Evolutionary conservation across 1,140 invertebrate species (phyloP).

Genomic region (Belonocnema kinseyi): DNA sequence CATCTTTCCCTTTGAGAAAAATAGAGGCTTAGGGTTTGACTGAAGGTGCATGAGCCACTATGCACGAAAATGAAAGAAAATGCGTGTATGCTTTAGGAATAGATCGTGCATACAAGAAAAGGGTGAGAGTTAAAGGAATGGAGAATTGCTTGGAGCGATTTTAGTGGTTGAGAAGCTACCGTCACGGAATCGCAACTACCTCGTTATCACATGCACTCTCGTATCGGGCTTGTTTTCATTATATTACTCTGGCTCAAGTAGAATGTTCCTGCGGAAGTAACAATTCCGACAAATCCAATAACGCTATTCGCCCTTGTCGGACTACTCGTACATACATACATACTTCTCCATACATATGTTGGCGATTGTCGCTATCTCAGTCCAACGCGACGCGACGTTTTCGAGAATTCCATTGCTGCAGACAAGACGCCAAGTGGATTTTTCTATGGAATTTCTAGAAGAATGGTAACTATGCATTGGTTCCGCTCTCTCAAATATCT

Average conservation of each 20-base stretch:
- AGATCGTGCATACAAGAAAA: slow-evolving; percentile 10
- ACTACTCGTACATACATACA: background rate
- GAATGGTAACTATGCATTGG: slow-evolving; percentile 63
- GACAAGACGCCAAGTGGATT: slow-evolving; percentile 58
- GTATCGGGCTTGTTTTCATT: slow-evolving; percentile 50
- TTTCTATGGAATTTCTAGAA: slow-evolving; percentile 63
- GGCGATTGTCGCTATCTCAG: slow-evolving; percentile 45
- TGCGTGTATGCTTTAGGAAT: background rate
- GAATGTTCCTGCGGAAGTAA: slow-evolving; percentile 53
- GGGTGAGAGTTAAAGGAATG: slow-evolving; percentile 12
- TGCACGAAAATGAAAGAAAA: background rate
- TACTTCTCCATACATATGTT: slow-evolving; percentile 19
- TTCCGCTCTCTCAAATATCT: slow-evolving; percentile 56
- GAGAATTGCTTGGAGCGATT: slow-evolving; percentile 23
- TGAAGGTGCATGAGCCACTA: background rate
- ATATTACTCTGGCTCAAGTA: slow-evolving; percentile 42
- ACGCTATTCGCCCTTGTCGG: slow-evolving; percentile 40
- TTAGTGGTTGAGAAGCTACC: slow-evolving; percentile 17
- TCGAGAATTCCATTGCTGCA: slow-evolving; percentile 55
- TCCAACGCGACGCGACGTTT: slow-evolving; percentile 43
- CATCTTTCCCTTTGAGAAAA: background rate
- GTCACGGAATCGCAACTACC: slow-evolving; percentile 31
- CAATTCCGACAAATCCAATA: slow-evolving; percentile 58
- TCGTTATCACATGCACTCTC: slow-evolving; percentile 45
- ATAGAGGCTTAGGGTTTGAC: background rate